A percentile compares a stretch with the other conserved stretches of the same genome.
phyloP scores from a whole-genome alignment of 2,888 invertebrate species.

The Idaea straminata region DNA sequence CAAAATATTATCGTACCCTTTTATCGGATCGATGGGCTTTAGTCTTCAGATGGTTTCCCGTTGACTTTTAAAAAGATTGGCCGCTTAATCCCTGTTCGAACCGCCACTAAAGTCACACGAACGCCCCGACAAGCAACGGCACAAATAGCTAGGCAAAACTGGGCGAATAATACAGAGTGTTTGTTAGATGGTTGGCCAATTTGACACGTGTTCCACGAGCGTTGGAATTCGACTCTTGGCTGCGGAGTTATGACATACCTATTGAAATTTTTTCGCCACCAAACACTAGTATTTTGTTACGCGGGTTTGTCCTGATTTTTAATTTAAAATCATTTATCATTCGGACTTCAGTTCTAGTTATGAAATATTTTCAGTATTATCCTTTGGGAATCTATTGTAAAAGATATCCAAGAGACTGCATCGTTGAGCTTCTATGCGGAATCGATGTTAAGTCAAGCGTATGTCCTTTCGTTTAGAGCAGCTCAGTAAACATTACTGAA shows the following conservation, averaged over 20 bases:
- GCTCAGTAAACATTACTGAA: slow-evolving; percentile 1
- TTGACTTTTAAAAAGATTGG: slow-evolving; percentile 6
- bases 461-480: slow-evolving; percentile 22
- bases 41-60: slow-evolving; percentile 13
- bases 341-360: not conserved
- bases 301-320: not conserved
- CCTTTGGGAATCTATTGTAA: not conserved
- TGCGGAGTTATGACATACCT: too few species aligned
- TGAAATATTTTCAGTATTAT: not conserved
- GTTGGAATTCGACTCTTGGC: too few species aligned
- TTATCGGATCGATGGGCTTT: slow-evolving; percentile 19
- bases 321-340: not conserved
- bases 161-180: too few species aligned
- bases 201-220: too few species aligned
- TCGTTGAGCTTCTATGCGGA: slow-evolving; percentile 20
- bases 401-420: slow-evolving; percentile 18
- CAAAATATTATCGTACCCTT: slow-evolving; percentile 34
- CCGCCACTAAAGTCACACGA: not conserved
- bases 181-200: too few species aligned
- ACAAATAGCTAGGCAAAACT: too few species aligned
- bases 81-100: not conserved
- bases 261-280: too few species aligned
- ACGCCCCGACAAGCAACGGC: too few species aligned
- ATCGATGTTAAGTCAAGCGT: slow-evolving; percentile 24
- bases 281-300: too few species aligned